Conservation (phyloP, 2,113 vertebrate species). For the Misgurnus anguillicaudatus region DNA sequence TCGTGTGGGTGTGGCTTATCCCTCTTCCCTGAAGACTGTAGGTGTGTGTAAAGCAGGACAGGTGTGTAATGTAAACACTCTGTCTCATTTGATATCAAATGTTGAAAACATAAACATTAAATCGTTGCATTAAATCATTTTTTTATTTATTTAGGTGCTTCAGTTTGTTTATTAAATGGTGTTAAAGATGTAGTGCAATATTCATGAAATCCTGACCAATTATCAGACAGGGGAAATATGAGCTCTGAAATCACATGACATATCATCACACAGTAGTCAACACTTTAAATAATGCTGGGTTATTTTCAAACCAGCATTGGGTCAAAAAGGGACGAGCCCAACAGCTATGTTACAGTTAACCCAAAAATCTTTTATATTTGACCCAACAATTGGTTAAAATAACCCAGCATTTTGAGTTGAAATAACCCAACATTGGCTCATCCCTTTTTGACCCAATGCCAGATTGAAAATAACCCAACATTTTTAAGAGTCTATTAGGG, state of each 20-base stretch:
- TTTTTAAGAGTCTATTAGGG: too few relatives aligned
- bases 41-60: neutral
- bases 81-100: neutral
- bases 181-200: neutral
- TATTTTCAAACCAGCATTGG: too few relatives aligned
- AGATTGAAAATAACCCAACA: too few relatives aligned
- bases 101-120: neutral
- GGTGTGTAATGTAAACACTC: neutral
- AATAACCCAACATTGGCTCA: too few relatives aligned
- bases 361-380: too few relatives aligned
- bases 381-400: too few relatives aligned
- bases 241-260: neutral
- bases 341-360: too few relatives aligned
- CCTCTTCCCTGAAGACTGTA: slow-evolving; percentile 4
- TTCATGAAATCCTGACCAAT: neutral
- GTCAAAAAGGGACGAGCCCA: too few relatives aligned
- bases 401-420: too few relatives aligned
- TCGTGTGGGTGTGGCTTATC: slow-evolving; percentile 51
- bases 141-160: neutral
- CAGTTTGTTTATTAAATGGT: neutral
- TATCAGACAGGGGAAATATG: neutral
- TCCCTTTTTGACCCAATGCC: too few relatives aligned
- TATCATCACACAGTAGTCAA: neutral
- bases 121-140: neutral
- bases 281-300: too few relatives aligned